Evolutionary conservation across 2,113 vertebrate species (phyloP).

Genomic region (Oreocharis arfaki): DNA sequence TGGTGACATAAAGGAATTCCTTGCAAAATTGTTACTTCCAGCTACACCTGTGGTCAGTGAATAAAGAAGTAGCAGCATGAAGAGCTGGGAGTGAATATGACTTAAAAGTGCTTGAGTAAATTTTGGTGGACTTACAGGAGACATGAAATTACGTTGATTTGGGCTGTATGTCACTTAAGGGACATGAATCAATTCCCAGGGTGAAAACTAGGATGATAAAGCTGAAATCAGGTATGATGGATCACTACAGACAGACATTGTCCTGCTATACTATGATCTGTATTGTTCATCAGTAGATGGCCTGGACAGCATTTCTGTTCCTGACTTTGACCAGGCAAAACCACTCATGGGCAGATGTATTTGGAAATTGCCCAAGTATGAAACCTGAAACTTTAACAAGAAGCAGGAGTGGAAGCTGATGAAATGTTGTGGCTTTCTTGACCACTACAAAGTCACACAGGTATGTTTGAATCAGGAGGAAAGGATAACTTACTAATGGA

Average conservation of each 20-base stretch:
- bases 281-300: not conserved
- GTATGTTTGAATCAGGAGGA: not conserved
- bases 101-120: not conserved
- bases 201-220: not conserved
- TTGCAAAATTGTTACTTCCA: not conserved
- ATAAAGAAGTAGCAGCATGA: not conserved
- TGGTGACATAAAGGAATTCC: not conserved
- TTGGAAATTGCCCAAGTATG: not conserved
- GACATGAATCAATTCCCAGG: not conserved
- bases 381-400: not conserved
- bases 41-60: not conserved
- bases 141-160: not conserved
- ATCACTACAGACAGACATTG: not conserved
- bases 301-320: not conserved
- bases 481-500: not conserved
- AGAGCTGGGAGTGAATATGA: not conserved
- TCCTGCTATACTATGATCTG: not conserved
- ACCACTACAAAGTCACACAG: not conserved
- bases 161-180: not conserved
- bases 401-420: not conserved
- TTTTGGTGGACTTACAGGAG: not conserved
- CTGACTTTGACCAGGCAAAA: not conserved
- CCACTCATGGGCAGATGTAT: rapidly evolving
- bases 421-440: not conserved
- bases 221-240: not conserved